Conservation (phyloP, 1,140 invertebrate genomes). For the Trichonephila clavata region DNA sequence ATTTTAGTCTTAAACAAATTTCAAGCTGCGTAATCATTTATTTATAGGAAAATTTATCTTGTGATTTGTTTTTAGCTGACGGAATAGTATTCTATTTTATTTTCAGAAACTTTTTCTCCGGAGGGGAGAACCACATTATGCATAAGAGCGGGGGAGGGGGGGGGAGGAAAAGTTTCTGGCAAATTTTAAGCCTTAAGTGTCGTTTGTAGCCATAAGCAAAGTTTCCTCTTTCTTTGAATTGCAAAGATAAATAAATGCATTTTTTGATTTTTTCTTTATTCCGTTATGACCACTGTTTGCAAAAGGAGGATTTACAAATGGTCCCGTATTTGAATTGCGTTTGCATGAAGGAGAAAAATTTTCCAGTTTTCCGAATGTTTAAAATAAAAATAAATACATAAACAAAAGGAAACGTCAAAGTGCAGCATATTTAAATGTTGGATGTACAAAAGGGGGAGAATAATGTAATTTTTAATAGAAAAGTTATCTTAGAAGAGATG, state of each 20-base stretch:
- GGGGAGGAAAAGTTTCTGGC: neutral
- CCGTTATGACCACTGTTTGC: slow-evolving; percentile 3
- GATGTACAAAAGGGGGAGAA: neutral
- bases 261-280: neutral
- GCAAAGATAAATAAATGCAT: slow-evolving; percentile 17
- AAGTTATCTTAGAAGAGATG: too few species aligned
- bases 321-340: slow-evolving; percentile 7
- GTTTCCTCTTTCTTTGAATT: slow-evolving; percentile 27
- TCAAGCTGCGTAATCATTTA: slow-evolving; percentile 22
- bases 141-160: neutral
- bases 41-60: neutral
- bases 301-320: slow-evolving; percentile 2
- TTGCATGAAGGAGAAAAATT: slow-evolving; percentile 7
- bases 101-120: neutral
- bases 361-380: neutral
- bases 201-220: slow-evolving; percentile 4
- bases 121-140: neutral
- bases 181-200: slow-evolving; percentile 18
- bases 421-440: neutral
- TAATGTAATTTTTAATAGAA: neutral
- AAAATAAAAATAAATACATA: slow-evolving; percentile 6
- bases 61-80: neutral
- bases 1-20: slow-evolving; percentile 19
- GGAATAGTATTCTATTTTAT: neutral
- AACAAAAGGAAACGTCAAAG: neutral